These are phyloP conservation scores for Cheumatopsyche charites DNA, from an alignment of 1,140 invertebrate species.

Conservation along the genomic window DNA sequence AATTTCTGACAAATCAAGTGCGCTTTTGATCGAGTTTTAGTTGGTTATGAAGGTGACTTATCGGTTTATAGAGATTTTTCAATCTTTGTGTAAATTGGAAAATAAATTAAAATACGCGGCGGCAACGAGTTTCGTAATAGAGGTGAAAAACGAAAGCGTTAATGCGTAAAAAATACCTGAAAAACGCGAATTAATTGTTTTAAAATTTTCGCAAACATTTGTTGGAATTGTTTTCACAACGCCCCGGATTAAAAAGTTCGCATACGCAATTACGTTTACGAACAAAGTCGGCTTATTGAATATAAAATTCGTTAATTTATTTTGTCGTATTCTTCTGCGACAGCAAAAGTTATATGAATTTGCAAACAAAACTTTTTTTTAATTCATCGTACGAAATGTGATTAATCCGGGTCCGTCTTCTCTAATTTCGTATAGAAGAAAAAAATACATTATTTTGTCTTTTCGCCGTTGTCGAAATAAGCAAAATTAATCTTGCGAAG, in stretches of 20 bases:
- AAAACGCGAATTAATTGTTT: too few species aligned
- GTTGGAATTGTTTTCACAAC: too few species aligned
- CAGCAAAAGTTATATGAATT: conserved; percentile 19
- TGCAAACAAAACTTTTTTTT: conserved; percentile 4
- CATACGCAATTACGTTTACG: background rate
- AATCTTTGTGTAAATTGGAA: too few species aligned
- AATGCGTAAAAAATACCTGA: too few species aligned
- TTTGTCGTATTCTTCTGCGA: conserved; percentile 10
- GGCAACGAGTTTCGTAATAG: too few species aligned
- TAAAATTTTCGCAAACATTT: too few species aligned
- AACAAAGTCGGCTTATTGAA: conserved; percentile 1
- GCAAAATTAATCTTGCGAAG: background rate
- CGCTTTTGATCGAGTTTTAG: too few species aligned
- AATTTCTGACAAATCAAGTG: too few species aligned
- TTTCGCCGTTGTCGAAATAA: background rate
- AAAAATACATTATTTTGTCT: background rate
- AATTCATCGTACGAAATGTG: conserved; percentile 9
- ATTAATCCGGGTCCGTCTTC: conserved; percentile 1
- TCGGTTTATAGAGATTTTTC: too few species aligned
- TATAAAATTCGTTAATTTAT: conserved; percentile 1
- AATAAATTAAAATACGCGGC: too few species aligned
- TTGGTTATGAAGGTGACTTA: too few species aligned
- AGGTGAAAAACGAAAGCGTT: too few species aligned
- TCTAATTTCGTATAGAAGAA: background rate
- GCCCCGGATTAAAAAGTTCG: conserved; percentile 16